Percentiles rank a stretch among this genome's conserved stretches.
These are phyloP conservation scores for Lepidurus packardi DNA, from an alignment of 1,140 invertebrate genomes.

Conservation along the genomic window DNA sequence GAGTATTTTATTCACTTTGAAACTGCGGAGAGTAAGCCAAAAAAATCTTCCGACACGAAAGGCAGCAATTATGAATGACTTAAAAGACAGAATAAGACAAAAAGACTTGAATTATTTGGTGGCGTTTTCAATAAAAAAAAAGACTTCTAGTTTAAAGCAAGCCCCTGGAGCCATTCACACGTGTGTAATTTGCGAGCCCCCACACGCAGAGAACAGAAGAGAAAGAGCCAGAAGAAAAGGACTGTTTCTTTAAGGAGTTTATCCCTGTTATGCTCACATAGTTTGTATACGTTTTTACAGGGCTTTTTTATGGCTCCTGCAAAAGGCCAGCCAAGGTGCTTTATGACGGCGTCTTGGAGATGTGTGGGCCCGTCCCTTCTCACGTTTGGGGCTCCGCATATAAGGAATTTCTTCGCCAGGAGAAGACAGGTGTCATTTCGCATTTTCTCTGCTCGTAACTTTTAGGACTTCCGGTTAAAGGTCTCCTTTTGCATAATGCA, in stretches of 20 bases:
- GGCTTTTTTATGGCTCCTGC: not conserved
- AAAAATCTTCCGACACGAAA: not conserved
- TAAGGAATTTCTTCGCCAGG: not conserved
- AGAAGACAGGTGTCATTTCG: slow-evolving; percentile 15
- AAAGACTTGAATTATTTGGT: no score
- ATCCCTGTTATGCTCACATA: not conserved
- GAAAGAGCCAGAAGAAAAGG: not conserved
- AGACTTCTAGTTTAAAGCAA: no score
- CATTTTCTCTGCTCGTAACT: slow-evolving; percentile 2
- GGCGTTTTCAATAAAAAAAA: no score
- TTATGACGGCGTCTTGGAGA: slow-evolving; percentile 15
- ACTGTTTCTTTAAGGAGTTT: not conserved
- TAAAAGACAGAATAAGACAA: not conserved
- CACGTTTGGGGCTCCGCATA: slow-evolving; percentile 3
- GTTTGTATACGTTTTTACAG: not conserved
- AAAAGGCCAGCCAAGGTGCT: not conserved
- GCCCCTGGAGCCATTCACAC: not conserved
- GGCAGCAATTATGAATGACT: not conserved
- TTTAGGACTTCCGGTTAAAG: slow-evolving; percentile 6
- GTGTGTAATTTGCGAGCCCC: slow-evolving; percentile 4
- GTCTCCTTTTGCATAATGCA: not conserved
- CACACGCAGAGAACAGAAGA: not conserved
- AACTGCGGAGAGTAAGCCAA: no score
- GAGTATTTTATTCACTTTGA: no score
- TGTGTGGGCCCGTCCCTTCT: slow-evolving; percentile 14